A percentile compares a stretch with the other conserved stretches of the same genome.
phyloP scores from a whole-genome alignment of 2,888 invertebrate species.

The Pandemis corylana region DNA sequence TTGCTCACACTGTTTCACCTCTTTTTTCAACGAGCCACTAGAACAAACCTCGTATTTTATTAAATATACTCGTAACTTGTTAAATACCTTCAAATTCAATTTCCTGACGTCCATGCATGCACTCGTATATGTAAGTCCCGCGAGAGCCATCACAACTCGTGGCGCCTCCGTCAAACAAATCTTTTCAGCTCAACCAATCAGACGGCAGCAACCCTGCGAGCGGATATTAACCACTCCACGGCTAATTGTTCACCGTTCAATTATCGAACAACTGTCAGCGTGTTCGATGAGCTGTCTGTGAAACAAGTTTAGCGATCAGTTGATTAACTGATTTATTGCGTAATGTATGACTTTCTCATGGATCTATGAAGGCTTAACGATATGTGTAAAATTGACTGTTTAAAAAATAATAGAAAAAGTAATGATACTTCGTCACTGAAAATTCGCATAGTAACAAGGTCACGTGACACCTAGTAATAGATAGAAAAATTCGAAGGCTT shows the following conservation, averaged over 20 bases:
- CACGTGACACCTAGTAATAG: too few relatives aligned
- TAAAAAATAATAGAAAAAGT: not conserved
- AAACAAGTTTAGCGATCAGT: constrained; percentile 63
- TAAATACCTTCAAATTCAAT: not conserved
- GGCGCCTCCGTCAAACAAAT: not conserved
- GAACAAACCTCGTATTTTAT: too few relatives aligned
- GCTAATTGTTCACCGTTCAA: constrained; percentile 83
- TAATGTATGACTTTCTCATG: not conserved
- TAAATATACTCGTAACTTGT: too few relatives aligned
- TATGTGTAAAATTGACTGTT: not conserved
- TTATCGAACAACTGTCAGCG: constrained; percentile 81
- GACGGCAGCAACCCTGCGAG: constrained; percentile 56
- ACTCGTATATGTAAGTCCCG: not conserved
- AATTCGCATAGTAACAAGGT: too few relatives aligned
- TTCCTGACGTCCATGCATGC: not conserved
- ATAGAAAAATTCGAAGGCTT: too few relatives aligned
- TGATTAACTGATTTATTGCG: constrained; percentile 49
- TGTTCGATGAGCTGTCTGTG: constrained; percentile 51
- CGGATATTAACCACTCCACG: constrained; percentile 81
- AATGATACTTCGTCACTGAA: too few relatives aligned
- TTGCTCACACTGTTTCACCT: too few relatives aligned
- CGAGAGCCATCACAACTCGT: not conserved
- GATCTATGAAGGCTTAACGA: not conserved
- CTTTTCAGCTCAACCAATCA: constrained; percentile 6
- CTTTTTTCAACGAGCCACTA: too few relatives aligned